These are phyloP conservation scores for Herpailurus yagouaroundi DNA, from an alignment of 2,113 vertebrate genomes.

Conservation along the genomic window DNA sequence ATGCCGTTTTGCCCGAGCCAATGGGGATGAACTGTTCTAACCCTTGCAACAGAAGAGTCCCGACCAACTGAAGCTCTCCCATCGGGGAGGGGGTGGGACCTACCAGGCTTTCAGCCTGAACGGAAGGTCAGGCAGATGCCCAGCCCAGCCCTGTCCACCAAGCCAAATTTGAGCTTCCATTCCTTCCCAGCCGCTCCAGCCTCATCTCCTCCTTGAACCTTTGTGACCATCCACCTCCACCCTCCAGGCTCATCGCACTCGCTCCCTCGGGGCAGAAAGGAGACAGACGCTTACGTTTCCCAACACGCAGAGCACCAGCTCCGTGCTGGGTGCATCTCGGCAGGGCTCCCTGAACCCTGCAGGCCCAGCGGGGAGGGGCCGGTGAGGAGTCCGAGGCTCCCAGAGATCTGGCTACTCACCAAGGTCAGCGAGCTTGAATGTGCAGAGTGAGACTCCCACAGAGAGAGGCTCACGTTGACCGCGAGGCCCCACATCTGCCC, in stretches of 20 bases:
- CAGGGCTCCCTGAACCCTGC: not conserved
- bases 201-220: not conserved
- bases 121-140: not conserved
- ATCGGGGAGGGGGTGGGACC: not conserved
- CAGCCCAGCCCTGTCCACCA: not conserved
- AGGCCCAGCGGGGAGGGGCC: rapidly evolving
- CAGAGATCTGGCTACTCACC: not conserved
- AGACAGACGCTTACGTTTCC: not conserved
- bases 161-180: too few relatives aligned
- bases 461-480: not conserved
- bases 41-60: too few relatives aligned
- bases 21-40: too few relatives aligned
- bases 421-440: not conserved
- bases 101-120: not conserved
- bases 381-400: not conserved
- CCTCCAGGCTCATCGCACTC: not conserved
- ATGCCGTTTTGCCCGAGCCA: not conserved
- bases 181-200: not conserved
- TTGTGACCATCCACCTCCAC: not conserved
- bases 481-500: rapidly evolving
- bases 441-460: not conserved
- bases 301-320: not conserved
- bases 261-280: not conserved
- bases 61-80: not conserved
- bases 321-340: not conserved